Base-by-base conservation (phyloP, 2,113 vertebrate genomes). In the Neoarius graeffei region DNA sequence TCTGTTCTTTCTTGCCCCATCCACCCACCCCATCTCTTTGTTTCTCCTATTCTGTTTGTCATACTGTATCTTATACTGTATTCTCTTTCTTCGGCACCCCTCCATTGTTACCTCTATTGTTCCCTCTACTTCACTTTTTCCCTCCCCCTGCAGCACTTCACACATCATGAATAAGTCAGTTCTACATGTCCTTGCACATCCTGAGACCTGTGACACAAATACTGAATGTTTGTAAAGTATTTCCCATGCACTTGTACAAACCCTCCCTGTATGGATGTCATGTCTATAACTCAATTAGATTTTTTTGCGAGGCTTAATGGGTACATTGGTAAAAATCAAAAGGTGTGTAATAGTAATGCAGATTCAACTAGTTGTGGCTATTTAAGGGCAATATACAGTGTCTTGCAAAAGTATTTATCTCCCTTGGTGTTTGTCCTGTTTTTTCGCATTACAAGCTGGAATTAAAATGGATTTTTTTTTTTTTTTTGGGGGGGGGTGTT, bases 191-290 rank as follows among this genome's bases (percentile, higher is more conserved):
- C 71, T 73, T 73, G 17, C 30, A 73, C 69, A 73, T 66, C 84
- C 73, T 80, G 60, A 48, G 42, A 48, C 60, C 8, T 48, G 48
- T 69, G 62, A 86, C 57, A 86, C 84, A 77, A 42, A 73, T 73
- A 73, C 71, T 73, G 71, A 48, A 48, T 35, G 27, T 35, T 71
- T 71, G 69, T 71, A 30, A 71, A 30, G 27, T 42, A 71, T 71
- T 35, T 42, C 69, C 69, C 15, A 35, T 71, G 67, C 13, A 13
- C 11, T n/a, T 80, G 77, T 57, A 57, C n/a, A 48, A 25, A 74
- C 35, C 42, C 20, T 59, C 54, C 42, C 27, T 85, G 54, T n/a
- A 27, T 52, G 62, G 62, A 67, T 27, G 42, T 35, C 56, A 50
- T 48, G 30, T 48, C 35, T 19, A 48, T 9, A 48, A 7, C 71